Base-by-base conservation (phyloP, 2,888 invertebrate genomes). In the Oscheius onirici region DNA sequence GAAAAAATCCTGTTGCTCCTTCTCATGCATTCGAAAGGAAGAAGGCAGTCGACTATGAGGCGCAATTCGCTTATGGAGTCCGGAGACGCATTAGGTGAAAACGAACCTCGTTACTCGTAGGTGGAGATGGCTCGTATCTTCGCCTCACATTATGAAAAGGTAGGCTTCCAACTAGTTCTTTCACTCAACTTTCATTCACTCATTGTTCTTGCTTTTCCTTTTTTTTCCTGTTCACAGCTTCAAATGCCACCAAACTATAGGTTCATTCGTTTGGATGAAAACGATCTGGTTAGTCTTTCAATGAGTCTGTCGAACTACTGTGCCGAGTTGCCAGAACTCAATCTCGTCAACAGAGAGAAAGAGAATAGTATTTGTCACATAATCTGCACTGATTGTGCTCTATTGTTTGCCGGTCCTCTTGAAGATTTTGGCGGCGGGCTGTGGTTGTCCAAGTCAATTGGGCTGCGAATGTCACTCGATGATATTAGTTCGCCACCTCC, bases 91-190 rank as follows among this genome's bases (percentile, higher is more conserved):
- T 55, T 49, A 68, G 49, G 57, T 63, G 63, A 46, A 28, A 63
- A 60, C 44, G 49, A 58, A 69, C 49, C 34, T 49, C 43, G 40
- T 58, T 44, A 52, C 49, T 20, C 34, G 34, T 34, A 34, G 34
- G 34, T n/a, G n/a, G 0, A 34, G 34, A 34, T 34, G 34, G 34
- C 34, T 11, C 55, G 54, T 40, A 41, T 69, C 41, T 66, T 65
- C 69, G 49, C 61, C 20, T 63, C 54, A 6, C 52, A 40, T 1
- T 28, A 54, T 24, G 61, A 69, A 61, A 63, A 63, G 63, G 63
- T 63, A 61, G n/a, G 26, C 52, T 71, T 34, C 40, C 28, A 24
- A 3, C 44, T 41, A 15, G 57, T 34, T 17, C 46, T 41, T 43
- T 65, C 15, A 44, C 44, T 34, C 34, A 6, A 34, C 5, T 34